Percentiles rank a stretch among this genome's conserved stretches.
phyloP scores from a whole-genome alignment of 1,140 invertebrate species.

The Meteorus sp. region DNA sequence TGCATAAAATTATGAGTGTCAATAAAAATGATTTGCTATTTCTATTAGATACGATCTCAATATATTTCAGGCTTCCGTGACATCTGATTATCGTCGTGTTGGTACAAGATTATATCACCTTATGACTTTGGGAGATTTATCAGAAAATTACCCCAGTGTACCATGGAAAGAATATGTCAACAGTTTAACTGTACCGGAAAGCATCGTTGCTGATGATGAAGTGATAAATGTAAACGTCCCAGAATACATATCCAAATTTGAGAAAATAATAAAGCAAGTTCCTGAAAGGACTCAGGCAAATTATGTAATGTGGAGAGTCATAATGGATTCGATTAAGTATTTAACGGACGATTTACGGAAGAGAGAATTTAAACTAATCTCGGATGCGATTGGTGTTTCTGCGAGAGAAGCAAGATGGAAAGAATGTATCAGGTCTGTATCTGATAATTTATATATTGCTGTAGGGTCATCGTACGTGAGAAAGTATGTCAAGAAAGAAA shows the following conservation, averaged over 20 bases:
- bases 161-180: conserved; percentile 64
- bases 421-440: conserved; percentile 75
- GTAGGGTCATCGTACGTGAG: conserved; percentile 64
- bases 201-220: conserved; percentile 49
- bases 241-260: conserved; percentile 61
- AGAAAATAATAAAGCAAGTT: conserved; percentile 58
- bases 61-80: conserved; percentile 59
- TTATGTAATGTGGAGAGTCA: conserved; percentile 81
- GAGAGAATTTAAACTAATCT: conserved; percentile 72
- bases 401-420: conserved; percentile 82
- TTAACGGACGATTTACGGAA: conserved; percentile 72
- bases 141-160: conserved; percentile 56
- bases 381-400: conserved; percentile 72
- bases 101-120: conserved; percentile 69
- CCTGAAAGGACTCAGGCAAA: conserved; percentile 71
- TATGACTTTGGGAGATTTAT: conserved; percentile 63
- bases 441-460: conserved; percentile 72
- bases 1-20: background rate
- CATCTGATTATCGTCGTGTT: conserved; percentile 67
- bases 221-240: conserved; percentile 73
- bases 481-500: conserved; percentile 61
- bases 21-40: background rate
- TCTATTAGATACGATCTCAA: background rate
- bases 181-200: conserved; percentile 46
- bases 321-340: conserved; percentile 72